Conservation (phyloP, 2,888 invertebrate species). For the Hetaerina titia region DNA sequence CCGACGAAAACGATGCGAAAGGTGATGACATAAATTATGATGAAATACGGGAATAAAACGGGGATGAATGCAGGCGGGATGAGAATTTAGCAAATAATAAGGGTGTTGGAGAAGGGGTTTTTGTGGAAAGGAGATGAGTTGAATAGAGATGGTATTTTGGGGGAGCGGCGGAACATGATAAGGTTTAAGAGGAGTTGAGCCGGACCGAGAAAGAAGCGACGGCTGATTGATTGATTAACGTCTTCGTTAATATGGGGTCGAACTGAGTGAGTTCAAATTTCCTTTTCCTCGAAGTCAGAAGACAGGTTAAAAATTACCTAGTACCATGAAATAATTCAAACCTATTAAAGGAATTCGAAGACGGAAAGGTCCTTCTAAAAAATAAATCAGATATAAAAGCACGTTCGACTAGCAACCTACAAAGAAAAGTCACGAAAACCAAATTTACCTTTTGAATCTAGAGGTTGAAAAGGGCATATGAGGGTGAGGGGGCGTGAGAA, state of each 20-base stretch:
- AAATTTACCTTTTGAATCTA: not conserved
- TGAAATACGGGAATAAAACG: not conserved
- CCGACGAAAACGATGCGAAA: not conserved
- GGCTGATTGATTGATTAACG: constrained; percentile 4
- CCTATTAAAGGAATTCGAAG: not conserved
- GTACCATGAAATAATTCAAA: not conserved
- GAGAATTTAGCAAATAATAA: not conserved
- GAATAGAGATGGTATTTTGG: not conserved
- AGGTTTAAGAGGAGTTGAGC: not conserved
- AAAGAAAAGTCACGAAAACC: not conserved
- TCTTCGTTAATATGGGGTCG: not conserved
- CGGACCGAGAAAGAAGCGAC: not conserved
- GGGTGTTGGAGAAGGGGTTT: no score
- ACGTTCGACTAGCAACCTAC: not conserved
- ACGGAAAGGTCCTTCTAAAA: not conserved
- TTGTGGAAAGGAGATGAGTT: not conserved
- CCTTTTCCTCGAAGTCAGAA: not conserved
- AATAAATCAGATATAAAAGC: not conserved
- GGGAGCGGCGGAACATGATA: no score
- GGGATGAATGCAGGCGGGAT: not conserved
- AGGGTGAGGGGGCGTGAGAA: not conserved
- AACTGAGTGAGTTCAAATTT: not conserved
- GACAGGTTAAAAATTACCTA: no score
- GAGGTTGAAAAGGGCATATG: not conserved
- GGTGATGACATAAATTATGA: not conserved